Conservation (phyloP, 2,113 vertebrate genomes). For the Phaethornis superciliosus region DNA sequence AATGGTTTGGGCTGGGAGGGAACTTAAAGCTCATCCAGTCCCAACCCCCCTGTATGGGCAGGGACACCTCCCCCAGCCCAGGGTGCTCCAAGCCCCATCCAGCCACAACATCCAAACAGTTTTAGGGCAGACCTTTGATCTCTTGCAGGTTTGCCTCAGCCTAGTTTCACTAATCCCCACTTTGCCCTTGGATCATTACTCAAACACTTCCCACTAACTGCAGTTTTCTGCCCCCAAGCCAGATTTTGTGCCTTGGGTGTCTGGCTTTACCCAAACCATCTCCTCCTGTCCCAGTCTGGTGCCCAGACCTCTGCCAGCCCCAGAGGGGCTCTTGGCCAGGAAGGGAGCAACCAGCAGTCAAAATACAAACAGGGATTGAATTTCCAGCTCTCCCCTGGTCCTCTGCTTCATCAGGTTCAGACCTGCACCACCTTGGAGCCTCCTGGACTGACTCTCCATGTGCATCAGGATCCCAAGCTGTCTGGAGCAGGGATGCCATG, state of each 20-base stretch:
- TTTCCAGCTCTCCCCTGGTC: neutral
- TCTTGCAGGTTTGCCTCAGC: neutral
- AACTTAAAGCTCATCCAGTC: too few species aligned
- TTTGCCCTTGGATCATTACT: neutral
- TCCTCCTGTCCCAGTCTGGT: neutral
- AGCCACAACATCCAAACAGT: neutral
- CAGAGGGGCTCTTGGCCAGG: neutral
- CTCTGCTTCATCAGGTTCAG: accelerated
- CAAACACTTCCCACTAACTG: neutral
- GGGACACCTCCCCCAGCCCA: too few species aligned
- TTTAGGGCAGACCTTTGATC: neutral
- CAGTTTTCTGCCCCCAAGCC: neutral
- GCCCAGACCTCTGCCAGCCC: neutral
- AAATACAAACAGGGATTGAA: neutral
- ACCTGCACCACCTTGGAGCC: neutral
- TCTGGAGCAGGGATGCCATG: neutral
- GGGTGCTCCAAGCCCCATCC: neutral
- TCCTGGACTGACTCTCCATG: neutral
- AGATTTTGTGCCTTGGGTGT: neutral
- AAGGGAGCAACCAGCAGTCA: neutral
- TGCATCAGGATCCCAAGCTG: neutral
- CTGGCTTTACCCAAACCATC: constrained; percentile 8
- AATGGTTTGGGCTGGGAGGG: too few species aligned
- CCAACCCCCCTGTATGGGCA: too few species aligned
- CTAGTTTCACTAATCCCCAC: neutral